Conservation (phyloP, 2,113 vertebrate genomes). For the Stictonetta naevosa region DNA sequence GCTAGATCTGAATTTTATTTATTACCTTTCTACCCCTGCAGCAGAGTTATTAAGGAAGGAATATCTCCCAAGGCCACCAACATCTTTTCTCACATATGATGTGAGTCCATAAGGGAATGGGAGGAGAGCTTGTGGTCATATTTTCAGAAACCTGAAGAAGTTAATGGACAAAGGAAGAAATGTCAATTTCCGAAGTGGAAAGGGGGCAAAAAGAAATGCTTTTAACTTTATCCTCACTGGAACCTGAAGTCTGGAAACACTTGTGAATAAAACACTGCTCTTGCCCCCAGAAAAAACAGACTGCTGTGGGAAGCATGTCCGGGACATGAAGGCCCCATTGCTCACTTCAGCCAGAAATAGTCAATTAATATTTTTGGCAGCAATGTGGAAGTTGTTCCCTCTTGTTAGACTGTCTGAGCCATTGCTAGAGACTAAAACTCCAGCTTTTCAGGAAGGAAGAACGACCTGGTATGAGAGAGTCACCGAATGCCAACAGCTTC, state of each 20-base stretch:
- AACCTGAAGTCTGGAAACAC: not conserved
- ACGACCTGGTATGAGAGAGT: not conserved
- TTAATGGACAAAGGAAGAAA: not conserved
- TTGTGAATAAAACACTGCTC: not conserved
- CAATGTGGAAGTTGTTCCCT: not conserved
- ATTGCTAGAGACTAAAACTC: not conserved
- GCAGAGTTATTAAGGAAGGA: not conserved
- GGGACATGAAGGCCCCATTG: not conserved
- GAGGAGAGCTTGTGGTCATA: not conserved
- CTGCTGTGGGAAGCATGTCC: not conserved
- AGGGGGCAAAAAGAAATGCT: not conserved
- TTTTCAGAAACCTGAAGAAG: not conserved
- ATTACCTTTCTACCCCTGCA: not conserved
- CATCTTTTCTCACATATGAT: not conserved
- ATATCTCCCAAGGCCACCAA: not conserved
- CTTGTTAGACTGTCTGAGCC: not conserved
- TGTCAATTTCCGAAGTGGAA: not conserved
- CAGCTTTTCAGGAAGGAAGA: not conserved
- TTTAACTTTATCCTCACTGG: not conserved
- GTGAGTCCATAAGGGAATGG: not conserved
- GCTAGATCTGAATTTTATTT: not conserved
- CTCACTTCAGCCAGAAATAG: not conserved
- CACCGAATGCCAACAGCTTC: not conserved
- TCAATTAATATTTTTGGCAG: not conserved
- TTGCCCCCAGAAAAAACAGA: not conserved